Evolutionary conservation across 2,797 vertebrate genomes (phyloP).

Genomic region (Danio jaintianensis): DNA sequence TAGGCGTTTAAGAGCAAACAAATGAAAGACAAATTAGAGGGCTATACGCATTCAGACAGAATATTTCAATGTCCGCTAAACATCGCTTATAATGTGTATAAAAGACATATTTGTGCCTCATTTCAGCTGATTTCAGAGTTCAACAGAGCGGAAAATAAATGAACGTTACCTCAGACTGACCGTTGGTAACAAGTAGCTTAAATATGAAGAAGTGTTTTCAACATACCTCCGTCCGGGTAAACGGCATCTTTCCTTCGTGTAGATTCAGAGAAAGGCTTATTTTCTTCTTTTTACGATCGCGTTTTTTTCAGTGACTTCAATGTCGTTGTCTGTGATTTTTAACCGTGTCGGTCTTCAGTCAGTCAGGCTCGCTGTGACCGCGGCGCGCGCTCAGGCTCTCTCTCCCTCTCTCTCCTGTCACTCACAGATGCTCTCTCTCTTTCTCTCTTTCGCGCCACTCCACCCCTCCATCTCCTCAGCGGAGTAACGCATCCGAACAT

Average conservation of each 20-base stretch:
- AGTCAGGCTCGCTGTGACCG: conserved; percentile 44
- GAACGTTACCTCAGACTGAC: conserved; percentile 7
- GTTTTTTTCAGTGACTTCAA: neutral
- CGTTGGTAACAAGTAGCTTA: conserved; percentile 26
- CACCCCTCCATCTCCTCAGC: conserved; percentile 51
- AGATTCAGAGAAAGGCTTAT: neutral
- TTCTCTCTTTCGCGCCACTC: conserved; percentile 51
- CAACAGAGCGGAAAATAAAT: conserved; percentile 10
- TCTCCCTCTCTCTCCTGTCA: conserved; percentile 45
- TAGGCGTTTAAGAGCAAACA: conserved; percentile 10
- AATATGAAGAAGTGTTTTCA: conserved; percentile 16
- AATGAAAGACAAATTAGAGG: conserved; percentile 2
- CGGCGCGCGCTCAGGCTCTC: conserved; percentile 44
- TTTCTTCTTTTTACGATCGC: conserved; percentile 25
- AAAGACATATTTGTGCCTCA: neutral
- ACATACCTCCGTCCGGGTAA: conserved; percentile 41
- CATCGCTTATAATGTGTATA: neutral
- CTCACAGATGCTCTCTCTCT: conserved; percentile 40
- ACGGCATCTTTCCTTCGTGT: conserved; percentile 28
- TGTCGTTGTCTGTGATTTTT: conserved; percentile 7
- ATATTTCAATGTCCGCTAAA: neutral
- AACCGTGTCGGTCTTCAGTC: conserved; percentile 41
- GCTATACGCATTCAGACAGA: neutral
- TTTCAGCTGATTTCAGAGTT: conserved; percentile 14
- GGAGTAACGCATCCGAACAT: conserved; percentile 20